Conservation (phyloP, 1,140 invertebrate species). For the Littorina saxatilis region DNA sequence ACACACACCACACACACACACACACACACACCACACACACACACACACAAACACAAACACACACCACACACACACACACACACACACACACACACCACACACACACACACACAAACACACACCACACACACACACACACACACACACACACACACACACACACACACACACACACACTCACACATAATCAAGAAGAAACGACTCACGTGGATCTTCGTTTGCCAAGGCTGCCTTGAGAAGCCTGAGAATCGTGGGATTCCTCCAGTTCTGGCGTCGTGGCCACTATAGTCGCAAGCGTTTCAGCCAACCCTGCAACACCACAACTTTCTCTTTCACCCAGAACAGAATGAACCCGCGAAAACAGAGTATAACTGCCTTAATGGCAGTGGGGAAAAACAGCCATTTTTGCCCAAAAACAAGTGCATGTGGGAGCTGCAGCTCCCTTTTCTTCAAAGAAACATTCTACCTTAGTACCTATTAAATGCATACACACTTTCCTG, state of each 20-base stretch:
- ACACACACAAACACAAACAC: neutral
- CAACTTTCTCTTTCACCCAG: too few species aligned
- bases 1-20: too few species aligned
- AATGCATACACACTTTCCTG: too few species aligned
- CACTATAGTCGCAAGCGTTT: constrained; percentile 65
- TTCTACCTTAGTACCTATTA: too few species aligned
- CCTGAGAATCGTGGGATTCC: constrained; percentile 48
- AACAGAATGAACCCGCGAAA: too few species aligned
- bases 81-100: neutral
- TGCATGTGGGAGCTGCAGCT: too few species aligned
- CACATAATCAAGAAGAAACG: neutral
- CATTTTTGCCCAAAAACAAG: too few species aligned
- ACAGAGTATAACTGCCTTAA: too few species aligned
- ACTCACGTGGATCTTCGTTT: constrained; percentile 50
- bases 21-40: neutral
- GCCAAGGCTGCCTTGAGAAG: constrained; percentile 31
- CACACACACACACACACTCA: neutral
- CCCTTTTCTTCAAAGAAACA: too few species aligned
- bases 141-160: constrained; percentile 1
- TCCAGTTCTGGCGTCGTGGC: constrained; percentile 69
- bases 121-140: constrained; percentile 7
- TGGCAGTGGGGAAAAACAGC: too few species aligned
- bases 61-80: neutral
- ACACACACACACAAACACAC: too few species aligned
- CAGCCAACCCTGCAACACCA: constrained; percentile 58